Evolutionary conservation across 2,888 invertebrate genomes (phyloP), one percentile per base, ranked within the genome.

Genomic region (Plagiodera versicolora): DNA sequence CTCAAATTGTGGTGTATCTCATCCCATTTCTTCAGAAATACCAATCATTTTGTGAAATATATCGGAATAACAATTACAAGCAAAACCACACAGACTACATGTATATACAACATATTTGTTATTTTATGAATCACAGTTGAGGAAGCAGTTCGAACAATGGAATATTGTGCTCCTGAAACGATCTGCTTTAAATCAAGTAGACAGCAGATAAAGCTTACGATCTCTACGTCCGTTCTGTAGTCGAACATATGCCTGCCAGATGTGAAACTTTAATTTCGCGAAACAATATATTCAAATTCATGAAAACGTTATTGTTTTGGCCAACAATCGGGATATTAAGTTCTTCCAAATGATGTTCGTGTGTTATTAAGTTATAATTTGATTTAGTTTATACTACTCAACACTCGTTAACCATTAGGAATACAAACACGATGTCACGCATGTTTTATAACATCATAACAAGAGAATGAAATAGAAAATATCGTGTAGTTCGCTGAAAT

Each of bases 131-230:
- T 57, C 62, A 50, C 66, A 58, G 62, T 56, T 24, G 20, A 66
- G 60, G 61, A 62, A 64, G 63, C 60, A 51, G 61, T 53, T 48
- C 30, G 48, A 63, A 67, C 67, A 67, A 65, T 65, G 58, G 65
- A 60, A 65, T 56, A 65, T 65, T 61, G 61, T 67, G 60, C 63
- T 60, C 47, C 53, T 58, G 28, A 50, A n/a, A 59, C 55, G 67
- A 66, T 67, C 65, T 67, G 67, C 63, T 67, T 67, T 67, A 65
- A 66, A 67, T 67, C 64, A 67, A 64, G 57, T 54, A 63, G 60
- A 51, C 54, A 61, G 63, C 61, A 53, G 61, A 66, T 60, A 59
- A 55, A 57, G 56, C 50, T 57, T 56, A 58, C 60, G 61, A 60
- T 63, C 54, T 49, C 39, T 56, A 46, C 58, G 58, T 56, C 58